Conservation (phyloP, 2,797 vertebrate species). For the Periparus ater region DNA sequence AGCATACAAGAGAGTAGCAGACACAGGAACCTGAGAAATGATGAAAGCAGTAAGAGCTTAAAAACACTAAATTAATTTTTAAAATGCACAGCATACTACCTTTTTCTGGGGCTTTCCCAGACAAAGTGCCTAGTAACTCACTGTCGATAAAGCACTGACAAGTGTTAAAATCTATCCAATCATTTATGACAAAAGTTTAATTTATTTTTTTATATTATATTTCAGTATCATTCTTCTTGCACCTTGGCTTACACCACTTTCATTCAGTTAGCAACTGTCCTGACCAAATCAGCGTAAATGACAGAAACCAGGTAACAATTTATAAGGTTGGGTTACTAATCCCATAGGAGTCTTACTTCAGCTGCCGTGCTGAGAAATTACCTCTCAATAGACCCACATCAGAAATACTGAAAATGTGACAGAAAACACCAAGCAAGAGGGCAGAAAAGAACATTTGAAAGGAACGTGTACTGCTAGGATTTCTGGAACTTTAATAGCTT, state of each 20-base stretch:
- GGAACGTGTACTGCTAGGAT: constrained; percentile 65
- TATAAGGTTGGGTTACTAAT: constrained; percentile 46
- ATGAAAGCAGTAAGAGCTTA: background rate
- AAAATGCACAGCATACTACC: background rate
- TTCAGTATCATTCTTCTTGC: constrained; percentile 7
- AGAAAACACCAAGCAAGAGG: constrained; percentile 53
- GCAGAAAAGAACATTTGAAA: constrained; percentile 67
- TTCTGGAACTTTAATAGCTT: constrained; percentile 80
- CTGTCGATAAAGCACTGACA: background rate
- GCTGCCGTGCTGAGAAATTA: constrained; percentile 22
- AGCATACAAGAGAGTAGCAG: background rate
- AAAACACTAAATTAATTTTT: background rate
- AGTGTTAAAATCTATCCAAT: background rate
- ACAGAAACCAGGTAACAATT: constrained; percentile 50
- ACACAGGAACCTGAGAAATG: background rate
- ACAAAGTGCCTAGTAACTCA: background rate
- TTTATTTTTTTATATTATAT: constrained; percentile 34
- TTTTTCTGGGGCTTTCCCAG: background rate
- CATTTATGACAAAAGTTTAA: background rate
- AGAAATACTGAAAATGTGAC: constrained; percentile 68
- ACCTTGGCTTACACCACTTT: background rate
- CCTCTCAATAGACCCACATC: constrained; percentile 50
- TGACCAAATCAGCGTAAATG: constrained; percentile 51
- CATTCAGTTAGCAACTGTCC: constrained; percentile 11
- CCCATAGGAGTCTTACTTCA: background rate